These are phyloP conservation scores for Tapirus terrestris DNA, from an alignment of 2,113 vertebrate species.

Conservation along the genomic window DNA sequence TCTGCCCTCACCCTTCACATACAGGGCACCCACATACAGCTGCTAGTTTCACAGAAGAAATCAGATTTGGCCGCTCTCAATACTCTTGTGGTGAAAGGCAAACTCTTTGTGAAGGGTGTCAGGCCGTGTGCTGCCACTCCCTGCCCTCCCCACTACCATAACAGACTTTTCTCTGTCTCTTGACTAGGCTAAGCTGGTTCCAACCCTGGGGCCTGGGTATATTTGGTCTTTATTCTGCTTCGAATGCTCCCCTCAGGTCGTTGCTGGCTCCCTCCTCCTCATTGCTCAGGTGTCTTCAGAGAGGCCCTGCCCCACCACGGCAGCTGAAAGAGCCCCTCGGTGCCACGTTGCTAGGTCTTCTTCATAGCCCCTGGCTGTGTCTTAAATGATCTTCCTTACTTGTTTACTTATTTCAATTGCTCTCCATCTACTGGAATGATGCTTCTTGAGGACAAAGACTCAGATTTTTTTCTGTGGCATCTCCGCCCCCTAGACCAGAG, in stretches of 20 bases:
- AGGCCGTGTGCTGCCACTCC: background rate
- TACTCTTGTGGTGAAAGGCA: background rate
- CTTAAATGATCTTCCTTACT: background rate
- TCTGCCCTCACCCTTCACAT: background rate
- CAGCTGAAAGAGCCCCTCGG: background rate
- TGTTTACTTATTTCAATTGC: background rate
- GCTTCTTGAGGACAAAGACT: background rate
- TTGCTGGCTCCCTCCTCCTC: too few relatives aligned
- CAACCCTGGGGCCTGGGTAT: background rate
- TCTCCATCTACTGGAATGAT: background rate
- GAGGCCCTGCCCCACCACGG: background rate
- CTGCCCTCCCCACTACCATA: background rate
- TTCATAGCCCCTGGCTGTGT: background rate
- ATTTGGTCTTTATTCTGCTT: background rate
- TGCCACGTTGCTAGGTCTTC: rapidly evolving
- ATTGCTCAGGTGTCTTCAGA: background rate
- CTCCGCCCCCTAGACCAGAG: background rate
- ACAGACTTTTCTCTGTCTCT: background rate
- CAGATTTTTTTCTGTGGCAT: background rate
- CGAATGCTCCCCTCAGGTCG: rapidly evolving
- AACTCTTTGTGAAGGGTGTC: too few relatives aligned
- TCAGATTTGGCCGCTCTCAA: background rate
- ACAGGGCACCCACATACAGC: too few relatives aligned
- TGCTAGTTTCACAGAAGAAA: background rate
- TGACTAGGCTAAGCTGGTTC: background rate